Conservation (phyloP, 1,140 invertebrate genomes). For the Drosophila ambigua region DNA sequence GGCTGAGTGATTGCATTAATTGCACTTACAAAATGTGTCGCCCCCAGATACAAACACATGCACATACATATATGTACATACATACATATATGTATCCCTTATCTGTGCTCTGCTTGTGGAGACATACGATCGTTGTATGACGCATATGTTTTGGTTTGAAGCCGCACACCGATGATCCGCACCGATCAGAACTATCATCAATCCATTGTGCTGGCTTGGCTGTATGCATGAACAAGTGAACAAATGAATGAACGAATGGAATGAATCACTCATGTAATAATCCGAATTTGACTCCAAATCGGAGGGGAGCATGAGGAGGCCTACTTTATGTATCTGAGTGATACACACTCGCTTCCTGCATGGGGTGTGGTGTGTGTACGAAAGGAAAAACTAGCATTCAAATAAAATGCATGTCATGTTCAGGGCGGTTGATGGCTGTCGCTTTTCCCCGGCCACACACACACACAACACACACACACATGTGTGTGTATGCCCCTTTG, state of each 20-base stretch:
- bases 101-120: conserved; percentile 39
- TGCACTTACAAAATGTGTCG: conserved; percentile 70
- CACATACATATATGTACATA: conserved; percentile 16
- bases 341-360: conserved; percentile 65
- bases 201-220: too few species aligned
- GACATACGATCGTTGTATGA: conserved; percentile 39
- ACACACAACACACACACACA: conserved; percentile 31
- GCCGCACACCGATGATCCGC: conserved; percentile 9
- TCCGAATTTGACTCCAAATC: conserved; percentile 29
- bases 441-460: conserved; percentile 53
- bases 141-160: conserved; percentile 73
- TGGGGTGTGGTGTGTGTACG: conserved; percentile 54
- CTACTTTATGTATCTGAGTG: conserved; percentile 50
- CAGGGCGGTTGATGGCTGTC: conserved; percentile 56
- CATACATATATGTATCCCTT: conserved; percentile 22
- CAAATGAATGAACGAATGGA: conserved; percentile 31
- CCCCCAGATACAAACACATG: too few species aligned
- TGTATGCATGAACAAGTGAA: too few species aligned
- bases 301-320: background rate
- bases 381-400: conserved; percentile 27
- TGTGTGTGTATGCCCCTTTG: conserved; percentile 6
- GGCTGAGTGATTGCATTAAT: conserved; percentile 68
- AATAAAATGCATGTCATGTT: conserved; percentile 78
- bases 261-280: conserved; percentile 48
- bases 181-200: conserved; percentile 3